These are phyloP conservation scores for Turritopsis rubra DNA, from an alignment of 30 jellyfish, hydroid and myxozoan genomes.

Conservation along the genomic window DNA sequence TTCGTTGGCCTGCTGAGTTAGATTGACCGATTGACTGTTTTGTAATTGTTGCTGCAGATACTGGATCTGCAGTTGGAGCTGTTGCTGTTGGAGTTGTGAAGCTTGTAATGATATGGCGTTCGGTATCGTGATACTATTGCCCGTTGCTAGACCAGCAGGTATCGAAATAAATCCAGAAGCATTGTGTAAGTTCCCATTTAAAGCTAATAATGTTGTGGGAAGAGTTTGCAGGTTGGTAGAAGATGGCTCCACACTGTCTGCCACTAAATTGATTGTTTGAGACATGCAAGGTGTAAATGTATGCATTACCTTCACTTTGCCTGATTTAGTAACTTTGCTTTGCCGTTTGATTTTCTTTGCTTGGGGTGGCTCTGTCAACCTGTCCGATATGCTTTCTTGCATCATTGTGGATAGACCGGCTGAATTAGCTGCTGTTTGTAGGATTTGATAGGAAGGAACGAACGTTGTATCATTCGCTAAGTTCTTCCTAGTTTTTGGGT, in stretches of 20 bases:
- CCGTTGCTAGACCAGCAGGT: slow-evolving; percentile 44
- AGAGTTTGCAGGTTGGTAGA: slow-evolving; percentile 24
- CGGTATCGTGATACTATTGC: slow-evolving; percentile 37
- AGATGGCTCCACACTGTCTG: slow-evolving; percentile 15
- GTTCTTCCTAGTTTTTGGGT: slow-evolving; percentile 58
- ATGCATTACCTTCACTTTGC: not conserved
- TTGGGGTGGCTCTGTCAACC: not conserved
- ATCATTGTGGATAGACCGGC: slow-evolving; percentile 89
- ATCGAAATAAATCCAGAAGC: slow-evolving; percentile 33
- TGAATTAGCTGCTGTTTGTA: slow-evolving; percentile 95
- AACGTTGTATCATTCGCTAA: slow-evolving; percentile 38
- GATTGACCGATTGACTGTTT: slow-evolving; percentile 28
- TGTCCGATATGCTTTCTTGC: slow-evolving; percentile 30
- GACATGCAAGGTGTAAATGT: slow-evolving; percentile 1
- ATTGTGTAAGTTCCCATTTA: slow-evolving; percentile 8
- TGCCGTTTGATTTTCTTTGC: slow-evolving; percentile 30
- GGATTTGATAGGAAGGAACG: slow-evolving; percentile 64
- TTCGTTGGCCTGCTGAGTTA: slow-evolving; percentile 15
- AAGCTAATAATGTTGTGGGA: slow-evolving; percentile 21
- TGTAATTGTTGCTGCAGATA: slow-evolving; percentile 58
- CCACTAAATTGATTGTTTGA: not conserved
- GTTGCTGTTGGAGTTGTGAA: slow-evolving; percentile 63
- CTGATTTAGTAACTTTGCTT: not conserved
- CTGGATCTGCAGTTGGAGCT: slow-evolving; percentile 59
- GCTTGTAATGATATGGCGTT: slow-evolving; percentile 45